These are phyloP conservation scores for Tokudaia tokunoshimensis DNA, from an alignment of 2,797 vertebrate genomes.

Conservation along the genomic window DNA sequence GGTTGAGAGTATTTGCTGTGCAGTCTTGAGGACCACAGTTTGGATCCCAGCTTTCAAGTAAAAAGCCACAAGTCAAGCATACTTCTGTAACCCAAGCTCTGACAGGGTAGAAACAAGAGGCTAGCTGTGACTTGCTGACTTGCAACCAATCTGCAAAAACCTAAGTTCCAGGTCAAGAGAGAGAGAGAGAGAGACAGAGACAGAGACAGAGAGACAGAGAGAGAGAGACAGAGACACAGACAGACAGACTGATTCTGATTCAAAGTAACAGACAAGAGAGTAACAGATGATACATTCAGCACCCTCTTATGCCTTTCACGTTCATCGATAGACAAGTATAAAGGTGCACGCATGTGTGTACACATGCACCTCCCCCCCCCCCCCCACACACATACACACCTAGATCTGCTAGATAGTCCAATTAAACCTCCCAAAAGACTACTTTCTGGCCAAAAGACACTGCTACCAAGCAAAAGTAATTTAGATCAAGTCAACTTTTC, in stretches of 20 bases:
- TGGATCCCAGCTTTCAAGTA: neutral
- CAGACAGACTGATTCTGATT: neutral
- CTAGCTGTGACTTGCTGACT: neutral
- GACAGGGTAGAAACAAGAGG: neutral
- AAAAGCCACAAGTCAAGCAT: neutral
- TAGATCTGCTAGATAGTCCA: constrained; percentile 43
- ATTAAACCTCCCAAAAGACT: constrained; percentile 53
- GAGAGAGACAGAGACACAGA: no score
- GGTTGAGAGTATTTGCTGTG: neutral
- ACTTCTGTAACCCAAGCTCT: neutral
- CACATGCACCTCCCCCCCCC: no score
- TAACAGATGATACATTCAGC: neutral
- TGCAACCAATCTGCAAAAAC: neutral
- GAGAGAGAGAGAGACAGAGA: no score
- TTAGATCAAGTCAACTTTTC: constrained; percentile 47
- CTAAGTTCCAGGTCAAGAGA: neutral
- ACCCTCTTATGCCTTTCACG: neutral
- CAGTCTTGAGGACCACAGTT: neutral
- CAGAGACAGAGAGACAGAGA: no score
- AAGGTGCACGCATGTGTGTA: neutral
- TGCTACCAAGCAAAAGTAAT: constrained; percentile 50
- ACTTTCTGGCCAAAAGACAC: constrained; percentile 59
- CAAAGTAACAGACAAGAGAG: neutral
- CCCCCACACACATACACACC: accelerated
- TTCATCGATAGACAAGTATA: neutral